Percentiles rank a stretch among this genome's conserved stretches.
Evolutionary conservation across 64 coral and sea anemone species (phyloP).

Genomic region (Dendrophyllia cribrosa): DNA sequence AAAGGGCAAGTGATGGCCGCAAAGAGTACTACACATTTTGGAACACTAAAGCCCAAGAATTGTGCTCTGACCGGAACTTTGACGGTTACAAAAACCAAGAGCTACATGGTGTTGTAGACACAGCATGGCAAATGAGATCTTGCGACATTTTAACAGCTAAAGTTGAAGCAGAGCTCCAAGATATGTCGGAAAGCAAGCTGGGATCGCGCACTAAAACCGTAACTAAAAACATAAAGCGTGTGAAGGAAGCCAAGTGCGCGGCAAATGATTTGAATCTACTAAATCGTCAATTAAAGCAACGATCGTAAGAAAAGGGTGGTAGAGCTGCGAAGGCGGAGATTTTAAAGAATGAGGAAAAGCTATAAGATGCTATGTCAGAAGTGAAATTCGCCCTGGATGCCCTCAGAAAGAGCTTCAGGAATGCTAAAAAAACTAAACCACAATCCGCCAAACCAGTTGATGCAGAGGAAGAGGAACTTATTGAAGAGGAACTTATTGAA

Average conservation of each 20-base stretch:
- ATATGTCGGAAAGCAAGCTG: background rate
- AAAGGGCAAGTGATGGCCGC: slow-evolving; percentile 51
- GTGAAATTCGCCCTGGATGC: slow-evolving; percentile 55
- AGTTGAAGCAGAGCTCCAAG: slow-evolving; percentile 50
- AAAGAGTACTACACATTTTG: slow-evolving; percentile 48
- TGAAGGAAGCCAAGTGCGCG: background rate
- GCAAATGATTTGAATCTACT: slow-evolving; percentile 26
- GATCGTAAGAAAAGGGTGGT: slow-evolving; percentile 8
- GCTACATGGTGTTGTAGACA: slow-evolving; percentile 44
- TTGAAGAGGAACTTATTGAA: background rate
- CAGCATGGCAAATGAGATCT: slow-evolving; percentile 36
- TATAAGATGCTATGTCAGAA: slow-evolving; percentile 38
- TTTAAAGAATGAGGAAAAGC: slow-evolving; percentile 14
- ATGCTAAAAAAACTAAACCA: background rate
- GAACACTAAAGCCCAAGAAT: slow-evolving; percentile 27
- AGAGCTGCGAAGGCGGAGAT: slow-evolving; percentile 25
- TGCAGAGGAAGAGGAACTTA: background rate
- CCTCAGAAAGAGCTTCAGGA: slow-evolving; percentile 43
- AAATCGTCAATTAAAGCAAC: slow-evolving; percentile 43
- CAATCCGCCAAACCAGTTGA: background rate
- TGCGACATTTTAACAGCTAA: slow-evolving; percentile 50
- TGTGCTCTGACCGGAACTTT: slow-evolving; percentile 28
- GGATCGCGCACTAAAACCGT: slow-evolving; percentile 8
- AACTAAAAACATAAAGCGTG: slow-evolving; percentile 44
- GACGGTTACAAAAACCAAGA: slow-evolving; percentile 37